Conservation (phyloP, 2,113 vertebrate genomes). For the Merops nubicus region DNA sequence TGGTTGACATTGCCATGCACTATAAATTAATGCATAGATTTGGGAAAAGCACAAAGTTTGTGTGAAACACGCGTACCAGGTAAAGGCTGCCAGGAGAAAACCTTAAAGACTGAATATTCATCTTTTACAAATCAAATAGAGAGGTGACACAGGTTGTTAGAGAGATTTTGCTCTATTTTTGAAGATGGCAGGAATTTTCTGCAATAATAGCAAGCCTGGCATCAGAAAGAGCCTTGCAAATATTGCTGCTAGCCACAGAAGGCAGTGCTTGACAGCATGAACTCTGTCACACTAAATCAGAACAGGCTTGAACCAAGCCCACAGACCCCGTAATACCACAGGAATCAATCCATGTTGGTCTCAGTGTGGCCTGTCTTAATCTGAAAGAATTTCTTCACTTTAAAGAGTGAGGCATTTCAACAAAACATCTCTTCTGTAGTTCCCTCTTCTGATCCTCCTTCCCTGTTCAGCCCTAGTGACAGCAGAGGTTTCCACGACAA, state of each 20-base stretch:
- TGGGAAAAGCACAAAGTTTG: background rate
- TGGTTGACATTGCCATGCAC: background rate
- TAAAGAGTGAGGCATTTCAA: background rate
- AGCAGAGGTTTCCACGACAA: slow-evolving; percentile 64
- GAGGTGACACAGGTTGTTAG: background rate
- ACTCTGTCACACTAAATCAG: background rate
- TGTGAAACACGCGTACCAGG: background rate
- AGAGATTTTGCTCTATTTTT: background rate
- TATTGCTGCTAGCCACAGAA: background rate
- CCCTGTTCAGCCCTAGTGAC: background rate
- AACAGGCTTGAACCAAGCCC: background rate
- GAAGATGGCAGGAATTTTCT: background rate
- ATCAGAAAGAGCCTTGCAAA: background rate
- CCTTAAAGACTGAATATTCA: background rate
- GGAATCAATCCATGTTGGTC: background rate
- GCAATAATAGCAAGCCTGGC: background rate
- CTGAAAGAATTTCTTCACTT: slow-evolving; percentile 10
- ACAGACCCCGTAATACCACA: background rate
- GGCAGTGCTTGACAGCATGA: background rate
- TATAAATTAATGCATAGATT: background rate
- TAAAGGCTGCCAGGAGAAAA: background rate
- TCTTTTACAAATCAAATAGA: background rate
- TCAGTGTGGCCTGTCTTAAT: background rate
- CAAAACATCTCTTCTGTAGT: background rate
- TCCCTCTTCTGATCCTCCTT: background rate